Percentiles rank a stretch among this genome's conserved stretches.
These are phyloP conservation scores for Pedetes capensis DNA, from an alignment of 2,113 vertebrate genomes.

Conservation along the genomic window DNA sequence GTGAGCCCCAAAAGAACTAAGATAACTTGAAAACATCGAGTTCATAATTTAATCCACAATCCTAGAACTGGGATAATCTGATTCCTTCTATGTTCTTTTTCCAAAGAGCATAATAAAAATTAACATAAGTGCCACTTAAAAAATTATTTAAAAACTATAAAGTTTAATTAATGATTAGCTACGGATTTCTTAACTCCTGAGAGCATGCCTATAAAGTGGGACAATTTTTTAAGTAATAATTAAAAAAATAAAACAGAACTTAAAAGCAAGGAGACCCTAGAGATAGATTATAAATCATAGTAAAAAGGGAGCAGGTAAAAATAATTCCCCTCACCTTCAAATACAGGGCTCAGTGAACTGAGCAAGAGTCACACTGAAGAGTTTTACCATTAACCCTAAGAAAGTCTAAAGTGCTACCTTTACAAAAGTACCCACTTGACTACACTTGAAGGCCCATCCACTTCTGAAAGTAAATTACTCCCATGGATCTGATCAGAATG, in stretches of 20 bases:
- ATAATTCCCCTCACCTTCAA: not conserved
- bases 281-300: not conserved
- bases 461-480: not conserved
- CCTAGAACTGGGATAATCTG: not conserved
- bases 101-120: constrained; percentile 1
- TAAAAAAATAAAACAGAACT: not conserved
- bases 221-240: not conserved
- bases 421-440: not conserved
- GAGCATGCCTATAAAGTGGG: not conserved
- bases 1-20: not conserved
- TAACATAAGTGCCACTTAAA: not conserved
- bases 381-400: not conserved
- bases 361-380: not conserved
- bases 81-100: not conserved
- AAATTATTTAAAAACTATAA: not conserved
- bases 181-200: not conserved
- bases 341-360: not conserved
- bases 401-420: not conserved
- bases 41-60: not conserved
- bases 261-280: not conserved
- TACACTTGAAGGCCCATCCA: not conserved
- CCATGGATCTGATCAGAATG: not conserved
- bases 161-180: not conserved
- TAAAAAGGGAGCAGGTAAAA: not conserved
- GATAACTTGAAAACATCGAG: not conserved